Percentiles rank a stretch among this genome's conserved stretches.
Evolutionary conservation across 2,888 invertebrate species (phyloP).

Genomic region (Andrena dorsata): DNA sequence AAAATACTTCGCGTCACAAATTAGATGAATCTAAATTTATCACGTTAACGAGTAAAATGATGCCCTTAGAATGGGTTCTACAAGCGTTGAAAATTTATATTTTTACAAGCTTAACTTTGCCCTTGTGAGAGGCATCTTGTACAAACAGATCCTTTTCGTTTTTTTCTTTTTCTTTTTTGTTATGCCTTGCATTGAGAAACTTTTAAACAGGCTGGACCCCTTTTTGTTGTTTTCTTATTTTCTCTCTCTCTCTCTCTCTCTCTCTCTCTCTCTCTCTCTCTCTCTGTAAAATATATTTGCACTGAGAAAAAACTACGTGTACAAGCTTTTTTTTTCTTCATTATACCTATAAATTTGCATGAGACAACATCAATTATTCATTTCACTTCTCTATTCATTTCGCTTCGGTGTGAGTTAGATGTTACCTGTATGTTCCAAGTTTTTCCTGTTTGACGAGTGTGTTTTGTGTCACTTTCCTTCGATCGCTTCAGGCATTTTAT

Average conservation of each 20-base stretch:
- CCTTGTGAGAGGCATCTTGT: conserved; percentile 46
- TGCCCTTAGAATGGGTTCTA: conserved; percentile 38
- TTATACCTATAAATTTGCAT: conserved; percentile 50
- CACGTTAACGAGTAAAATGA: conserved; percentile 38
- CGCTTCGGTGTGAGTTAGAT: conserved; percentile 11
- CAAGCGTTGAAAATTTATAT: conserved; percentile 45
- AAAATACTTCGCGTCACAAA: conserved; percentile 70
- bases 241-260: not conserved
- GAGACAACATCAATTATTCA: conserved; percentile 18
- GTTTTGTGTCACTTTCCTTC: conserved; percentile 1
- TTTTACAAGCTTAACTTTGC: conserved; percentile 59
- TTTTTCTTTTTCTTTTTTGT: conserved; percentile 42
- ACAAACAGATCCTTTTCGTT: conserved; percentile 27
- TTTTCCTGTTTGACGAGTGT: conserved; percentile 20
- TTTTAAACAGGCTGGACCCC: conserved; percentile 49
- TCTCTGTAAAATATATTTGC: conserved; percentile 59
- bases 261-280: not conserved
- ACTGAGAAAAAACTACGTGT: conserved; percentile 46
- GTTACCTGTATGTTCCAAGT: conserved; percentile 20
- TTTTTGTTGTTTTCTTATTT: conserved; percentile 43
- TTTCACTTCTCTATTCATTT: conserved; percentile 2
- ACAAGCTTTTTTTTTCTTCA: conserved; percentile 44
- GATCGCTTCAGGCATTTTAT: conserved; percentile 18
- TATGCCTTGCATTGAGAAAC: conserved; percentile 25
- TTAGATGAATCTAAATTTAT: conserved; percentile 62